A percentile compares a stretch with the other conserved stretches of the same genome.
These are phyloP conservation scores for Chromis chromis DNA, from an alignment of 2,797 vertebrate species.

Conservation along the genomic window DNA sequence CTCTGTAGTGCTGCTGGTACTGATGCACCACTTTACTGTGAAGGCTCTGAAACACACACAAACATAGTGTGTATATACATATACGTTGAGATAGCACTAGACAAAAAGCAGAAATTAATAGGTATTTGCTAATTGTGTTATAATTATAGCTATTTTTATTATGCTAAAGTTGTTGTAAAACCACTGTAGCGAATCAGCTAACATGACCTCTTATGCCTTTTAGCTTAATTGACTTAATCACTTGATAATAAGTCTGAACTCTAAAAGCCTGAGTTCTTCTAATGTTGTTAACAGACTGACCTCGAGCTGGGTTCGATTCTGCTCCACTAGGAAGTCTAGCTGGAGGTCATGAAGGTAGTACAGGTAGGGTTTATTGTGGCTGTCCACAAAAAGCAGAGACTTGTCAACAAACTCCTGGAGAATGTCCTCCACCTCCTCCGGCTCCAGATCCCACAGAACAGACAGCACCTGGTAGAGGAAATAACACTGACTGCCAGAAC, in stretches of 20 bases:
- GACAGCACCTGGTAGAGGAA: slow-evolving; percentile 88
- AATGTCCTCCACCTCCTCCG: slow-evolving; percentile 96
- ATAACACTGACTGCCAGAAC: neutral
- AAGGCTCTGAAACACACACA: slow-evolving; percentile 66
- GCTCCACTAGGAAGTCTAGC: slow-evolving; percentile 95
- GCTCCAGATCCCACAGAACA: slow-evolving; percentile 94
- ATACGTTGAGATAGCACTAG: no score
- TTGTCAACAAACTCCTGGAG: slow-evolving; percentile 96
- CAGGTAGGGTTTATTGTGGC: slow-evolving; percentile 88
- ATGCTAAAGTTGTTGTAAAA: neutral
- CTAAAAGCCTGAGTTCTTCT: neutral
- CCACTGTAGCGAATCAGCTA: neutral
- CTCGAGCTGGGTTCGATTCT: slow-evolving; percentile 90
- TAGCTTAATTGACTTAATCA: neutral
- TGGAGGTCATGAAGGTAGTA: slow-evolving; percentile 99
- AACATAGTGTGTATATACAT: no score
- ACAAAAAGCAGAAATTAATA: no score
- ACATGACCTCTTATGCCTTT: neutral
- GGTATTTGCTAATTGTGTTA: no score
- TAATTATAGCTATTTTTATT: neutral
- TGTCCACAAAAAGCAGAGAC: slow-evolving; percentile 93
- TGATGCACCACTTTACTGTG: slow-evolving; percentile 92
- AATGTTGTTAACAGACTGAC: slow-evolving; percentile 68
- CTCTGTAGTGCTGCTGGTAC: slow-evolving; percentile 87
- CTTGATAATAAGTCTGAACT: neutral